Base-by-base conservation (phyloP, 2,888 invertebrate genomes). In the Lithosia quadra region DNA sequence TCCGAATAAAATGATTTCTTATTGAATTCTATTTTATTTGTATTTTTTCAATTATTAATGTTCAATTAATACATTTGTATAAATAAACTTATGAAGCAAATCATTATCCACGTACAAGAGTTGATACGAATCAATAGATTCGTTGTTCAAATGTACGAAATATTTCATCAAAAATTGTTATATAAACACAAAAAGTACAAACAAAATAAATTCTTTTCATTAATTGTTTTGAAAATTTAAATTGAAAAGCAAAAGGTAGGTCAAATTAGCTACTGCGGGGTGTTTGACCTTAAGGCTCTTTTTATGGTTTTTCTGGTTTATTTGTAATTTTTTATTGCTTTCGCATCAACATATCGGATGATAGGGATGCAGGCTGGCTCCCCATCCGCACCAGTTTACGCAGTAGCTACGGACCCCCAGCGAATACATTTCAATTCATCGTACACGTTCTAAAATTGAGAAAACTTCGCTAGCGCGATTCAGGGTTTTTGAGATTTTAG, bases 381-480 rank as follows among this genome's bases (percentile, higher is more conserved):
- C 49, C 49, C n/a, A 49, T 49, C 49, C 1, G 49, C 49, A 49
- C 49, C 49, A 49, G 49, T n/a, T 49, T 49, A 49, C 49, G 49
- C 49, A 18, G 49, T 49, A 49, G 49, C 49, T 49, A 49, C n/a
- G 49, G n/a, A 49, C 49, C 49, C n/a, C 49, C 49, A 0, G 8
- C 5, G n/a, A 49, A n/a, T 9, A 49, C n/a, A n/a, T 5, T n/a
- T n/a, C 49, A 49, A 49, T 49, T 49, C 1, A 5, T 18, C n/a
- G n/a, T 4, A 18, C 2, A 9, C n/a, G 1, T 18, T 49, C 49
- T n/a, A 49, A 49, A n/a, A n/a, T 13, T 49, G 7, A 9, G 9
- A 49, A 49, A 18, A 49, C 49, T 49, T 49, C n/a, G 49, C 49
- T 49, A n/a, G 49, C 49, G 49, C 49, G 49, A 49, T 49, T 49